Evolutionary conservation across 2,888 invertebrate genomes (phyloP).

Genomic region (Drosophila histrio): DNA sequence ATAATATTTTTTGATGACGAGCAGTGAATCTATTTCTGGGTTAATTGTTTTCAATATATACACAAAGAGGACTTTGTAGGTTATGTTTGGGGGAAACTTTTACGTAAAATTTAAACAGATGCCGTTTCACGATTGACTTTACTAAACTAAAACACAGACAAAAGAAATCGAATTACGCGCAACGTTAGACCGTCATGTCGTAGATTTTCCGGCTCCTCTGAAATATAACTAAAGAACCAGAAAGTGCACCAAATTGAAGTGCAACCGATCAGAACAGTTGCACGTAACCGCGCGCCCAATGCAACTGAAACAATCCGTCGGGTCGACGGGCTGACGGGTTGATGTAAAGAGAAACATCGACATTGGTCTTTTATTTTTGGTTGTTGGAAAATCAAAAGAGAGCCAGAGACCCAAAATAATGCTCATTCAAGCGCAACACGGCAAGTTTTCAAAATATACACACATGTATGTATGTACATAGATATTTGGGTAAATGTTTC

Average conservation of each 20-base stretch:
- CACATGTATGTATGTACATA: background rate
- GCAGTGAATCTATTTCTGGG: constrained; percentile 34
- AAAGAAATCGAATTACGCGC: constrained; percentile 24
- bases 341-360: constrained; percentile 23
- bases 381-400: constrained; percentile 34
- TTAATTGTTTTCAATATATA: constrained; percentile 29
- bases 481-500: background rate
- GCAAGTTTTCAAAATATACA: constrained; percentile 49
- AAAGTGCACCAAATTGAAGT: constrained; percentile 32
- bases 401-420: constrained; percentile 23
- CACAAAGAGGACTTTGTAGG: constrained; percentile 51
- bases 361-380: constrained; percentile 65
- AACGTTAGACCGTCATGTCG: constrained; percentile 40
- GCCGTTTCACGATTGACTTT: constrained; percentile 28
- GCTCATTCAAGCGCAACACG: constrained; percentile 57
- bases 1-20: too few species aligned
- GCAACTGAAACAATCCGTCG: constrained; percentile 67
- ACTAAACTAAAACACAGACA: constrained; percentile 39
- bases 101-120: constrained; percentile 67
- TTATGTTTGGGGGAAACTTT: constrained; percentile 64
- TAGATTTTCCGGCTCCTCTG: constrained; percentile 10
- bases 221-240: constrained; percentile 21
- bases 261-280: constrained; percentile 65
- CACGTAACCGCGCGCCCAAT: constrained; percentile 71
- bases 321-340: background rate